Evolutionary conservation across 2,113 vertebrate genomes (phyloP).

Genomic region (Falco punctatus): DNA sequence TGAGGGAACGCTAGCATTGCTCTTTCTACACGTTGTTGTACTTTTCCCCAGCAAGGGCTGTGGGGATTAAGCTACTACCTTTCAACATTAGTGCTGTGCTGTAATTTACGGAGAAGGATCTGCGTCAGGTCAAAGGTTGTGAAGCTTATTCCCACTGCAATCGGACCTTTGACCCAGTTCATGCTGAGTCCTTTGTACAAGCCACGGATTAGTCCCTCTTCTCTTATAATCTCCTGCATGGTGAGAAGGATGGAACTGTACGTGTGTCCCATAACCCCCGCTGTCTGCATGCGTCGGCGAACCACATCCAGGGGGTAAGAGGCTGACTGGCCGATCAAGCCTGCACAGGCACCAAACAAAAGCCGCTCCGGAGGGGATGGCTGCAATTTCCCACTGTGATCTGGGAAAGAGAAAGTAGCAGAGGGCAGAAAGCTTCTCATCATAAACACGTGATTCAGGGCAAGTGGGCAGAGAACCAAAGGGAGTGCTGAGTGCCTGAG

Average conservation of each 20-base stretch:
- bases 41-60: neutral
- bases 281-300: slow-evolving; percentile 96
- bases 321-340: slow-evolving; percentile 91
- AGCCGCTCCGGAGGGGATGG: slow-evolving; percentile 90
- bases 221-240: slow-evolving; percentile 84
- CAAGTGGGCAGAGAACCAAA: neutral
- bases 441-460: neutral
- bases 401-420: slow-evolving; percentile 61
- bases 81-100: slow-evolving; percentile 63
- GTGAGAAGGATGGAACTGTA: slow-evolving; percentile 87
- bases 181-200: slow-evolving; percentile 98
- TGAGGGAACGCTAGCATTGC: neutral
- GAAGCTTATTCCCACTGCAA: slow-evolving; percentile 97
- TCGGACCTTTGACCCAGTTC: slow-evolving; percentile 99
- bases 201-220: slow-evolving; percentile 88
- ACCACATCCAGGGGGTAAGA: slow-evolving; percentile 98
- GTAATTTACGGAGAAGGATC: slow-evolving; percentile 87
- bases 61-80: slow-evolving; percentile 48
- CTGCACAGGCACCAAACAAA: slow-evolving; percentile 91
- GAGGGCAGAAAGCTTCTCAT: neutral
- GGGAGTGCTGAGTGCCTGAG: neutral
- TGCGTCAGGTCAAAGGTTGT: slow-evolving; percentile 96
- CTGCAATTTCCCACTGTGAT: slow-evolving; percentile 82
- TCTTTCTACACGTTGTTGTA: neutral
- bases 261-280: slow-evolving; percentile 87